Conservation (phyloP, 2,888 invertebrate genomes). For the Coelopa pilipes region DNA sequence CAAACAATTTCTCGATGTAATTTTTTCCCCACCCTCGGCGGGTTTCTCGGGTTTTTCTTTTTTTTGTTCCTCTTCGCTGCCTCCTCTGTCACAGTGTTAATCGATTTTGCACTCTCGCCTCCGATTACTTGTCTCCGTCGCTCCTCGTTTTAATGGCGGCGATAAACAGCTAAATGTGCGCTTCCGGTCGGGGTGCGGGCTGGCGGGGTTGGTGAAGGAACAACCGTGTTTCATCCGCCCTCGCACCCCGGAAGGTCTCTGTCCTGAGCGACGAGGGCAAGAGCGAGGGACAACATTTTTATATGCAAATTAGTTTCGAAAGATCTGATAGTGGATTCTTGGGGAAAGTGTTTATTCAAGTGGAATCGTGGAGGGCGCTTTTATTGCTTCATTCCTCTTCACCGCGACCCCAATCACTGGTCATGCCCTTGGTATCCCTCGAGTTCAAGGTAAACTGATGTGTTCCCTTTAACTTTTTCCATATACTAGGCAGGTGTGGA, state of each 20-base stretch:
- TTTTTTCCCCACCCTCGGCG: neutral
- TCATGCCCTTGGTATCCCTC: too few species aligned
- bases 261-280: neutral
- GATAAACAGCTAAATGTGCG: constrained; percentile 23
- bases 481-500: too few species aligned
- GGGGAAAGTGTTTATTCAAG: neutral
- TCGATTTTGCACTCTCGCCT: constrained; percentile 4
- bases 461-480: too few species aligned
- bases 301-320: neutral
- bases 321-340: neutral
- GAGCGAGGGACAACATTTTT: neutral
- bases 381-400: too few species aligned
- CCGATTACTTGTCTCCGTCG: neutral
- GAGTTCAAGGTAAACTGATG: too few species aligned
- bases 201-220: neutral
- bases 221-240: neutral
- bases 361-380: too few species aligned
- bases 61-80: neutral
- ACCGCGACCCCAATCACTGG: too few species aligned
- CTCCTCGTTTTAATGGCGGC: constrained; percentile 7
- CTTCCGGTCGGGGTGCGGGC: neutral
- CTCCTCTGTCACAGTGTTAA: constrained; percentile 9
- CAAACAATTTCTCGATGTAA: neutral
- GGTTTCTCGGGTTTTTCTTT: neutral
- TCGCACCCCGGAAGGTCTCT: neutral